Conservation (phyloP, 2,797 vertebrate genomes). For the Thunnus albacares region DNA sequence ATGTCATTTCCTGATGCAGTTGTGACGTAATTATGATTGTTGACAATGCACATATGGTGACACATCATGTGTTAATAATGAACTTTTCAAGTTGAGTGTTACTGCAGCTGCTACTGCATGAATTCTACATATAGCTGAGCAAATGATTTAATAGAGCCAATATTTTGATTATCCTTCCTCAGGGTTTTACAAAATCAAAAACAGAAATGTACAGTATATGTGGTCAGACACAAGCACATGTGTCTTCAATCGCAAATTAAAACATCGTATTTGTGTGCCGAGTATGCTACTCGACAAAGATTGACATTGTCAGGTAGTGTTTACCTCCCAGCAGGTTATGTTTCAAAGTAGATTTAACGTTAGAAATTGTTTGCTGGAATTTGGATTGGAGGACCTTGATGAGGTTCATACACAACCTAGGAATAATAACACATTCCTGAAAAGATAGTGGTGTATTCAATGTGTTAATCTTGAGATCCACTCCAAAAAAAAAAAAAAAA, state of each 20-base stretch:
- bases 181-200: background rate
- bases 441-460: too few relatives aligned
- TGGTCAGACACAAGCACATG: background rate
- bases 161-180: background rate
- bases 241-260: background rate
- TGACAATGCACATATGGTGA: slow-evolving; percentile 40
- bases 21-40: slow-evolving; percentile 11
- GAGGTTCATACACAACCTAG: too few relatives aligned
- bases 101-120: background rate
- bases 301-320: too few relatives aligned
- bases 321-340: too few relatives aligned
- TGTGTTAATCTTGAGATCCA: too few relatives aligned
- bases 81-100: slow-evolving; percentile 9
- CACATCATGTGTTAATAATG: slow-evolving; percentile 28
- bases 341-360: too few relatives aligned
- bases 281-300: background rate
- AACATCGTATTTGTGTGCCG: background rate
- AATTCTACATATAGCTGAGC: slow-evolving; percentile 6
- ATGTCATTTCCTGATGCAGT: slow-evolving; percentile 1
- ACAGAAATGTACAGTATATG: background rate
- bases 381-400: too few relatives aligned
- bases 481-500: too few relatives aligned
- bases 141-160: slow-evolving; percentile 2
- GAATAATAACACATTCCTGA: too few relatives aligned
- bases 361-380: too few relatives aligned